Conservation (phyloP, 2,113 vertebrate species). For the Anser brachyrhynchus region DNA sequence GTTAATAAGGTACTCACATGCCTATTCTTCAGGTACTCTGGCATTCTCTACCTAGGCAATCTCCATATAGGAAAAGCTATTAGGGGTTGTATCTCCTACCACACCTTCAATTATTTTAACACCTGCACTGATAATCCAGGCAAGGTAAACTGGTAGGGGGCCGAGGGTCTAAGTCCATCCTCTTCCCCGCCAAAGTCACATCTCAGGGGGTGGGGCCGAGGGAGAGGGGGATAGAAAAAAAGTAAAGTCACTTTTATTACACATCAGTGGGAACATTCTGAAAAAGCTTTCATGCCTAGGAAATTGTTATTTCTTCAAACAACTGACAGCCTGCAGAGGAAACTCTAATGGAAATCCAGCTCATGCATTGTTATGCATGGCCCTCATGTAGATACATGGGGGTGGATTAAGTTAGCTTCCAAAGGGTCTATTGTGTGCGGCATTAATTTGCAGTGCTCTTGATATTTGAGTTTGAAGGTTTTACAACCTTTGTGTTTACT, state of each 20-base stretch:
- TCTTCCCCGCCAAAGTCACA: conserved; percentile 68
- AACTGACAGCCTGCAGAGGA: conserved; percentile 91
- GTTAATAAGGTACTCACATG: conserved; percentile 90
- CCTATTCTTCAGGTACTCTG: conserved; percentile 88
- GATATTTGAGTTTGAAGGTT: conserved; percentile 90
- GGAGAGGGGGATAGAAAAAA: conserved; percentile 38
- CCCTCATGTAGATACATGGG: conserved; percentile 89
- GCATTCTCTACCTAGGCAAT: conserved; percentile 90
- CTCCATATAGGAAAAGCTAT: conserved; percentile 84
- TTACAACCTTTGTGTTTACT: conserved; percentile 90
- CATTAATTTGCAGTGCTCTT: conserved; percentile 89
- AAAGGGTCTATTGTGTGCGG: conserved; percentile 89
- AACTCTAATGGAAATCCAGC: conserved; percentile 92
- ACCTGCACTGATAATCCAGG: conserved; percentile 89
- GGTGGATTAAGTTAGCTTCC: conserved; percentile 93
- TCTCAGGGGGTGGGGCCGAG: conserved; percentile 41
- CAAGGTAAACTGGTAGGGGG: conserved; percentile 82
- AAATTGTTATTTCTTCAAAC: conserved; percentile 97
- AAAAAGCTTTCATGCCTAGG: conserved; percentile 90
- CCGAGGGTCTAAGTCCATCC: conserved; percentile 73
- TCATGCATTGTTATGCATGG: conserved; percentile 91
- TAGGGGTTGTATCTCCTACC: conserved; percentile 80
- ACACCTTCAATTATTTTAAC: conserved; percentile 95
- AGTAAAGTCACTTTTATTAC: conserved; percentile 86
- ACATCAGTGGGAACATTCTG: conserved; percentile 84